Base-by-base conservation (phyloP, 2,888 invertebrate species). In the Noctua fimbriata region DNA sequence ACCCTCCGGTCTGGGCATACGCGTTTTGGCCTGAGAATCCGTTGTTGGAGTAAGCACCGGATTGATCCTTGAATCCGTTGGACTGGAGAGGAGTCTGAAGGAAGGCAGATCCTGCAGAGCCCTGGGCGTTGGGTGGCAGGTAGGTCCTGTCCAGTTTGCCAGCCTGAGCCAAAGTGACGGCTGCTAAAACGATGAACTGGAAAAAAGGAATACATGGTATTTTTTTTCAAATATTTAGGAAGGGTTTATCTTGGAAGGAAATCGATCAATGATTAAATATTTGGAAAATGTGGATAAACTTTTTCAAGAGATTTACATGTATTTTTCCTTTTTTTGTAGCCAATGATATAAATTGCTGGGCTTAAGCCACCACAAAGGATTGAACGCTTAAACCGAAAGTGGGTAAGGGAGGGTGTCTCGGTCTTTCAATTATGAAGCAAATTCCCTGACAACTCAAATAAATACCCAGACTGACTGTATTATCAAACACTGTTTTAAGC, bases 81-180 rank as follows among this genome's bases (percentile, higher is more conserved):
- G 88, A 88, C 41, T 82, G 84, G 28, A 88, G 89, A 18, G 87
- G 90, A 36, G 87, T 84, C 52, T 89, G 90, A 41, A 81, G 80
- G 65, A 87, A 82, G 5, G 65, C 1, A 3, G 86, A 84, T 58
- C 86, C 88, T 9, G 78, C 66, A 14, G 88, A 82, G 5, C 52
- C 93, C 80, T 91, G 88, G 18, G 92, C 88, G 78, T 89, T 88
- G 5, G 96, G 96, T 65, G 96, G 96, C 16, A 96, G 94, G 86
- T 96, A 96, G 60, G 92, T 92, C 63, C 92, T 93, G 90, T 95
- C 95, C 77, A 96, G 87, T 89, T 95, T 95, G 36, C 92, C 96
- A 60, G 93, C 95, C 82, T 92, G 91, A 78, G 94, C 91, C 84
- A 93, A 86, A 58, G 94, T 91, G 63, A 94, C 89, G 28, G 92